Evolutionary conservation across 2,888 invertebrate species (phyloP).

Genomic region (Ditylenchus weischeri): DNA sequence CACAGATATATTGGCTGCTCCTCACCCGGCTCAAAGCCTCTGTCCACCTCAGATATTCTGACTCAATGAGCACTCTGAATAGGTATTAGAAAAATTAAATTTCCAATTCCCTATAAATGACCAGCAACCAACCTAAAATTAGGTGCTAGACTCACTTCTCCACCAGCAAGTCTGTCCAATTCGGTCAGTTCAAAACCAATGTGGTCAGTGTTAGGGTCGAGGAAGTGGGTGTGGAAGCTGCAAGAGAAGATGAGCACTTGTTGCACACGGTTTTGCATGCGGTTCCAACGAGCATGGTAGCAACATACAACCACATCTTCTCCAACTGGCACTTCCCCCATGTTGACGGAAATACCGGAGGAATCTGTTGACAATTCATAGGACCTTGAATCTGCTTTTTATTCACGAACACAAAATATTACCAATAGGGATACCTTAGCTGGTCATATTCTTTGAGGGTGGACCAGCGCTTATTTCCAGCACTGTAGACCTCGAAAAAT

Average conservation of each 20-base stretch:
- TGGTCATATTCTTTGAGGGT: slow-evolving; percentile 85
- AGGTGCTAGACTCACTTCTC: slow-evolving; percentile 14
- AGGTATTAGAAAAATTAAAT: neutral
- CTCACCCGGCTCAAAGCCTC: neutral
- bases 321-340: slow-evolving; percentile 73
- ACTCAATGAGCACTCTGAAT: slow-evolving; percentile 9
- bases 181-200: slow-evolving; percentile 29
- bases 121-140: slow-evolving; percentile 15
- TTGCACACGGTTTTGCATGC: slow-evolving; percentile 32
- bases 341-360: slow-evolving; percentile 65
- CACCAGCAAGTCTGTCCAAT: slow-evolving; percentile 37
- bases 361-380: slow-evolving; percentile 58
- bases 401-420: slow-evolving; percentile 1
- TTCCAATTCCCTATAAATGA: neutral
- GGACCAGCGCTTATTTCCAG: slow-evolving; percentile 64
- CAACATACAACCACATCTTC: slow-evolving; percentile 81
- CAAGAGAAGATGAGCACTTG: slow-evolving; percentile 41
- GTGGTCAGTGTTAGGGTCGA: slow-evolving; percentile 19
- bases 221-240: slow-evolving; percentile 78
- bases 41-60: slow-evolving; percentile 17
- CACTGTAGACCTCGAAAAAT: slow-evolving; percentile 84
- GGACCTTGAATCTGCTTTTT: slow-evolving; percentile 58
- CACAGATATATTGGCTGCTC: slow-evolving; percentile 5
- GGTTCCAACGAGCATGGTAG: slow-evolving; percentile 64
- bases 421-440: slow-evolving; percentile 66